These are phyloP conservation scores for Glaucomys volans DNA, from an alignment of 2,113 vertebrate species.

Conservation along the genomic window DNA sequence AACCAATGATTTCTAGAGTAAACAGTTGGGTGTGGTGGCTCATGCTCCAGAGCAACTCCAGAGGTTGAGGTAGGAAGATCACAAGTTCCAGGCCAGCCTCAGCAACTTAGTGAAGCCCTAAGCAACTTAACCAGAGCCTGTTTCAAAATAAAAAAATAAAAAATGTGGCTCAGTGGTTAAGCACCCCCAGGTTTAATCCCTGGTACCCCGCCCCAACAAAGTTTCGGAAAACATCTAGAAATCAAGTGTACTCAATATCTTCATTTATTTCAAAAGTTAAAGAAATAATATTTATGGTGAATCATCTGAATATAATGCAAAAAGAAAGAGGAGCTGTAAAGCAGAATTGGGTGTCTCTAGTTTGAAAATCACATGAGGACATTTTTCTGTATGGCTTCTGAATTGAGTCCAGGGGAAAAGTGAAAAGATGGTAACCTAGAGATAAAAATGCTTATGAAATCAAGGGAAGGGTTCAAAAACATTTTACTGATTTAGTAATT, in stretches of 20 bases:
- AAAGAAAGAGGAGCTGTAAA: not conserved
- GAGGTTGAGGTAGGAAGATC: not conserved
- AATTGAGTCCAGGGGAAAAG: constrained; percentile 62
- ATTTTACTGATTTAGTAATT: constrained; percentile 7
- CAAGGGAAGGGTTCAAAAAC: constrained; percentile 35
- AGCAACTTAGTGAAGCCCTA: not conserved
- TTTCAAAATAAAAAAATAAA: not conserved
- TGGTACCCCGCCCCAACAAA: not conserved
- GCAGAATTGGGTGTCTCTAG: not conserved
- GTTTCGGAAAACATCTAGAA: constrained; percentile 23
- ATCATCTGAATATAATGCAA: not conserved
- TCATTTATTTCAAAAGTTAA: constrained; percentile 4
- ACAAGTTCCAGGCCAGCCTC: not conserved
- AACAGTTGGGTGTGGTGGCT: too few species aligned
- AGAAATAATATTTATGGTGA: not conserved
- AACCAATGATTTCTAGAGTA: not conserved
- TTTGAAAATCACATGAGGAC: not conserved
- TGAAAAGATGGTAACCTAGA: constrained; percentile 49
- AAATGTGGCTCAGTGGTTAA: not conserved
- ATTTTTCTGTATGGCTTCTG: not conserved
- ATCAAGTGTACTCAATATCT: not conserved
- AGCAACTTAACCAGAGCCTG: not conserved
- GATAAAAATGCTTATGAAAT: constrained; percentile 66
- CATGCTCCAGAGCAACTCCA: not conserved
- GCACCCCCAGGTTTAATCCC: not conserved